Conservation (phyloP, 2,113 vertebrate species). For the Bubo blakistoni region DNA sequence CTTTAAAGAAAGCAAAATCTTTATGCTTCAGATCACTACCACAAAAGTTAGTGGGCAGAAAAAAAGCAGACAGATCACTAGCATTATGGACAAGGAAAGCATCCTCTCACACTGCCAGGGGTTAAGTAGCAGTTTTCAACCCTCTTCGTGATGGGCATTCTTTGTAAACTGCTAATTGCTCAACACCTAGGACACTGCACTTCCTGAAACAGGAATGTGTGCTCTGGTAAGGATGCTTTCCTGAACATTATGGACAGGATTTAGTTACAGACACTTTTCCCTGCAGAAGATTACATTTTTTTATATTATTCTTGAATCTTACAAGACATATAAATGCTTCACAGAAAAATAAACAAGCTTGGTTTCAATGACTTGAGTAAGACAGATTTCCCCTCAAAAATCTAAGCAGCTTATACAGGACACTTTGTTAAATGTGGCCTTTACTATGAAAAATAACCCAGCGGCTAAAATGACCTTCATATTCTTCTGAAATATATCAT, state of each 20-base stretch:
- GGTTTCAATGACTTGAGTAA: neutral
- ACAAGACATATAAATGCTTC: neutral
- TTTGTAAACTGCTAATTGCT: neutral
- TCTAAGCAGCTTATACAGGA: neutral
- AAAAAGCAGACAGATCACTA: neutral
- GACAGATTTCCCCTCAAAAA: neutral
- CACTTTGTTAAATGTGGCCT: neutral
- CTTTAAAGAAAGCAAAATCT: neutral
- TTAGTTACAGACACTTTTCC: neutral
- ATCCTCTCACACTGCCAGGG: neutral
- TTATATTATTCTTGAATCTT: neutral
- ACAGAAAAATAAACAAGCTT: neutral
- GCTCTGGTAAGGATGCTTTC: neutral
- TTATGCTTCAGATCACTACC: neutral
- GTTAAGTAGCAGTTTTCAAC: neutral
- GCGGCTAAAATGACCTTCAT: neutral
- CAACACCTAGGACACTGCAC: neutral
- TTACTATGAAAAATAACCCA: neutral
- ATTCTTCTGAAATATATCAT: neutral
- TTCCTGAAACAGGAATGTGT: neutral
- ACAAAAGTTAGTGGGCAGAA: neutral
- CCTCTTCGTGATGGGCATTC: neutral
- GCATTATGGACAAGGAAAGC: neutral
- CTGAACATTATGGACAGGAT: neutral
- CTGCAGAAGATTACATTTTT: neutral